Evolutionary conservation across 2,888 invertebrate species (phyloP).

Genomic region (Thyatira batis): DNA sequence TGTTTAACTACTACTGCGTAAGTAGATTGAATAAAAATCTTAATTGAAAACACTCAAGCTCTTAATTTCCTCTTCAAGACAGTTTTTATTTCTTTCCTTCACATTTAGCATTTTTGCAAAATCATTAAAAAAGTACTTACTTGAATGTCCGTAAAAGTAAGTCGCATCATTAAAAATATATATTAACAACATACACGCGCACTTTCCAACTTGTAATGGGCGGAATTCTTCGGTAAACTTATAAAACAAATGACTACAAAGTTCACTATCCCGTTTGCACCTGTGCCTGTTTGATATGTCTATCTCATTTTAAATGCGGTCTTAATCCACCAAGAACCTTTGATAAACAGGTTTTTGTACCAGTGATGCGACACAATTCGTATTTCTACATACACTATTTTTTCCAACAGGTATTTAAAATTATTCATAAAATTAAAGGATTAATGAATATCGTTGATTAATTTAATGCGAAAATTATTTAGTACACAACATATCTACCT

Average conservation of each 20-base stretch:
- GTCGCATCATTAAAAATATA: neutral
- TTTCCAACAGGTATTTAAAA: neutral
- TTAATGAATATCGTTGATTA: too few species aligned
- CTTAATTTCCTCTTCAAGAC: neutral
- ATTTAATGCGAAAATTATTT: too few species aligned
- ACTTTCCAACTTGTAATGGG: slow-evolving; percentile 15
- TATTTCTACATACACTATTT: neutral
- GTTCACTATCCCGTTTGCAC: slow-evolving; percentile 4
- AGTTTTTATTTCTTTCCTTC: neutral
- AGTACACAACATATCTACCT: too few species aligned
- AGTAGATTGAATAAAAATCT: neutral
- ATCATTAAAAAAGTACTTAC: neutral
- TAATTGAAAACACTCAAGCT: neutral
- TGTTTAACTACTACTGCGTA: neutral
- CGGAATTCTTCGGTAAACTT: slow-evolving; percentile 14
- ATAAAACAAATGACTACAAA: slow-evolving; percentile 6
- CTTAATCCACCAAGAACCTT: slow-evolving; percentile 7
- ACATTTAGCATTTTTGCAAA: neutral
- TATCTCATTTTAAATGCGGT: slow-evolving; percentile 5
- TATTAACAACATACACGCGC: neutral
- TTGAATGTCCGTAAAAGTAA: neutral
- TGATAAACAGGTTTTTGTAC: slow-evolving; percentile 30
- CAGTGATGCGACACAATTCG: neutral
- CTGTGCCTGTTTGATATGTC: neutral
- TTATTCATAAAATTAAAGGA: too few species aligned